phyloP scores from a whole-genome alignment of 2,113 vertebrate species.

The Micronycteris hirsuta region DNA sequence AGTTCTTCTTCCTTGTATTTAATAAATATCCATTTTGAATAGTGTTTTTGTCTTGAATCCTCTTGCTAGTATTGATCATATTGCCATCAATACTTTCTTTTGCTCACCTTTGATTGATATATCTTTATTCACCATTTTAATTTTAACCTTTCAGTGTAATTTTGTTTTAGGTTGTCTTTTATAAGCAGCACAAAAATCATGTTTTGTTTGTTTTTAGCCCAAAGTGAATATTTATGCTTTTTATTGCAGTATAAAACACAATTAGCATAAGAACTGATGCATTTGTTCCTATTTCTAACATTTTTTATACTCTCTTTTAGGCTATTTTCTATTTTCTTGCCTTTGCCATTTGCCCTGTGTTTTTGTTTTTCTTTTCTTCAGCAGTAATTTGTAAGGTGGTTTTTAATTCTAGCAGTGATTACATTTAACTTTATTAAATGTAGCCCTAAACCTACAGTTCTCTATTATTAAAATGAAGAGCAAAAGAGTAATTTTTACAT shows the following conservation, averaged over 20 bases:
- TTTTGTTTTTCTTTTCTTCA: background rate
- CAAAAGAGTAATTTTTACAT: background rate
- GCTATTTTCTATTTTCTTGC: slow-evolving; percentile 10
- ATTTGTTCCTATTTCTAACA: background rate
- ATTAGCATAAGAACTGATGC: background rate
- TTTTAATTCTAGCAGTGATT: slow-evolving; percentile 1
- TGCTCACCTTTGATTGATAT: background rate
- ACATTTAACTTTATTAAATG: slow-evolving; percentile 5
- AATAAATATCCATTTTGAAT: background rate
- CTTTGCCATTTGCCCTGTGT: background rate
- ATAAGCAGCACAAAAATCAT: background rate
- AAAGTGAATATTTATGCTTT: background rate
- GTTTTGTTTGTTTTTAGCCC: background rate
- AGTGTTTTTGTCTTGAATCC: slow-evolving; percentile 4
- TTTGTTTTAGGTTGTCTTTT: slow-evolving; percentile 3
- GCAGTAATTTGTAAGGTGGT: background rate
- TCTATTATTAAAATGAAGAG: background rate
- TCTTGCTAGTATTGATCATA: background rate
- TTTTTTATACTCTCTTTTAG: background rate
- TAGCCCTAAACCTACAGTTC: background rate
- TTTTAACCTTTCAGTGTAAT: background rate
- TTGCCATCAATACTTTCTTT: background rate
- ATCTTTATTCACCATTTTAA: background rate
- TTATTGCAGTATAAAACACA: background rate
- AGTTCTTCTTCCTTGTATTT: background rate